Conservation (phyloP, 2,888 invertebrate species). For the Dolichomitus sp. region DNA sequence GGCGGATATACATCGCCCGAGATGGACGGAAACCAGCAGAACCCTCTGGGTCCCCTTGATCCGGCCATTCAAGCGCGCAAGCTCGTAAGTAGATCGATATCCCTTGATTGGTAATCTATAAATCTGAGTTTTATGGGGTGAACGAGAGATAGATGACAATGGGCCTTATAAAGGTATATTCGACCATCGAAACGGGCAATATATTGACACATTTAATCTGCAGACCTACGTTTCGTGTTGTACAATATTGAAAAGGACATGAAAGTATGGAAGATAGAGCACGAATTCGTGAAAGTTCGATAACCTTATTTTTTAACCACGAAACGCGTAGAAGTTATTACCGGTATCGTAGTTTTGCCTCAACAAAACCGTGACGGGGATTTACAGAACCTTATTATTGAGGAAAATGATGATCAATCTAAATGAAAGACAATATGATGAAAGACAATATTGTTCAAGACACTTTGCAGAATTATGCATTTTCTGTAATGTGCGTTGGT, state of each 20-base stretch:
- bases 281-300: constrained; percentile 29
- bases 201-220: background rate
- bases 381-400: background rate
- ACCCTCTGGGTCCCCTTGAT: constrained; percentile 43
- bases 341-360: constrained; percentile 12
- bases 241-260: constrained; percentile 4
- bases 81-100: constrained; percentile 64
- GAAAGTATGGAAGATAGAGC: constrained; percentile 2
- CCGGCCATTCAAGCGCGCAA: constrained; percentile 60
- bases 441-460: background rate
- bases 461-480: background rate
- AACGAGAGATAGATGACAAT: constrained; percentile 6
- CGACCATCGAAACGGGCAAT: background rate
- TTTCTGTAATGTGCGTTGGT: background rate
- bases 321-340: background rate
- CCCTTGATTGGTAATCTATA: constrained; percentile 50
- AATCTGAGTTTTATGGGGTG: constrained; percentile 36
- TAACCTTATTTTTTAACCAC: constrained; percentile 6
- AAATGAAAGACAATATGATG: background rate
- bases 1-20: constrained; percentile 32
- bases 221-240: background rate
- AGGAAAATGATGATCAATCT: constrained; percentile 5
- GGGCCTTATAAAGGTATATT: background rate
- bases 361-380: background rate
- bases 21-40: constrained; percentile 43